Conservation (phyloP, 2,888 invertebrate genomes). For the Heteropelma amictum region DNA sequence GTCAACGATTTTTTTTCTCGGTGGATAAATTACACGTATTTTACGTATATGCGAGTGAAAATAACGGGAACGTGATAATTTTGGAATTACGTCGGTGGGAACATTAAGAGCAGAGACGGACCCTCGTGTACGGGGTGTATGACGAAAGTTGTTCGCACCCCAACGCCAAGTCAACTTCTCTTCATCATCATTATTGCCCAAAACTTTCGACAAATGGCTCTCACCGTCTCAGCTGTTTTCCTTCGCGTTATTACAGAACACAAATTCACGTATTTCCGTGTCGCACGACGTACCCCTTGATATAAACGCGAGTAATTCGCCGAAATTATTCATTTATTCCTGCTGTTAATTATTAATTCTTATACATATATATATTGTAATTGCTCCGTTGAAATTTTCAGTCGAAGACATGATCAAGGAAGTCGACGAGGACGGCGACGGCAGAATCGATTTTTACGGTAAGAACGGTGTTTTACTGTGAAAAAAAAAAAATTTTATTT, state of each 20-base stretch:
- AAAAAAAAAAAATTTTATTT: background rate
- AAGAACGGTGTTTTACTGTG: constrained; percentile 61
- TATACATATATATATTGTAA: background rate
- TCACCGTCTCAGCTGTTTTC: background rate
- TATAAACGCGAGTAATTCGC: too few species aligned
- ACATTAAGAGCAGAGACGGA: background rate
- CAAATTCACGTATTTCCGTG: background rate
- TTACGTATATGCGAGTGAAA: constrained; percentile 35
- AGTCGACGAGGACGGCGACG: constrained; percentile 96
- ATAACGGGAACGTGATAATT: constrained; percentile 60
- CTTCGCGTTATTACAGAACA: background rate
- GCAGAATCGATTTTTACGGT: constrained; percentile 96
- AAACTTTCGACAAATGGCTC: constrained; percentile 45
- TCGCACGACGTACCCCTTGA: too few species aligned
- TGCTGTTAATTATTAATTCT: too few species aligned
- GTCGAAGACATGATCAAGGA: constrained; percentile 98
- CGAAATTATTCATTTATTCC: too few species aligned
- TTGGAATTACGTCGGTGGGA: constrained; percentile 57
- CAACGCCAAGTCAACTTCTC: constrained; percentile 45
- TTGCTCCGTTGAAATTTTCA: constrained; percentile 78
- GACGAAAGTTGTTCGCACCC: constrained; percentile 51
- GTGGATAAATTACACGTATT: constrained; percentile 34
- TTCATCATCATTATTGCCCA: constrained; percentile 54
- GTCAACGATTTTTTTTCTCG: constrained; percentile 17
- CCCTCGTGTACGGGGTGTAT: constrained; percentile 6